phyloP scores from a whole-genome alignment of 2,888 invertebrate genomes.

The Eupelmus urozonus region DNA sequence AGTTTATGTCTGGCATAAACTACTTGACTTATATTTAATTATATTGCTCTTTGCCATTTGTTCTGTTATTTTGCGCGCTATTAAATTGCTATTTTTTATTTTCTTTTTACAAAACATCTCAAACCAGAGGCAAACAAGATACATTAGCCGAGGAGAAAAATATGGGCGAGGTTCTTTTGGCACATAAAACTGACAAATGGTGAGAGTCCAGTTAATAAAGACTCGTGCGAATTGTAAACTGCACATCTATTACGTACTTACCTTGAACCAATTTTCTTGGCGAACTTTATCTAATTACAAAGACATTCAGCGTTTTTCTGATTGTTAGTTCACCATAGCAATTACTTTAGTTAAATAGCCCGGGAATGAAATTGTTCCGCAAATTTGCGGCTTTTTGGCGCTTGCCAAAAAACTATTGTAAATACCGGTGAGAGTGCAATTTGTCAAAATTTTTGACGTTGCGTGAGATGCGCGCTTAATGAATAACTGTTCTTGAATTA shows the following conservation, averaged over 20 bases:
- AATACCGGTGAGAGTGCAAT: conserved; percentile 6
- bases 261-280: conserved; percentile 40
- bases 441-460: conserved; percentile 35
- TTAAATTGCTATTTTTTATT: no score
- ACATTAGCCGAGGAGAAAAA: not conserved
- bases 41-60: no score
- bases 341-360: not conserved
- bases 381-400: not conserved
- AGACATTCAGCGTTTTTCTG: not conserved
- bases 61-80: no score
- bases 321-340: not conserved
- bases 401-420: conserved; percentile 21
- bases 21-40: no score
- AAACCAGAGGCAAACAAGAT: no score
- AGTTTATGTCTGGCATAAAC: no score
- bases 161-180: no score
- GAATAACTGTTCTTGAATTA: conserved; percentile 31
- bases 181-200: not conserved
- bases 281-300: conserved; percentile 19
- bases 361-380: not conserved
- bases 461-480: conserved; percentile 22
- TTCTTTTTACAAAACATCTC: no score
- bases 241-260: not conserved
- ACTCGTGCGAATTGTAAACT: not conserved
- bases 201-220: not conserved